A percentile compares a stretch with the other conserved stretches of the same genome.
Conservation (phyloP, 2,113 vertebrate genomes). For the Nesoenas mayeri region DNA sequence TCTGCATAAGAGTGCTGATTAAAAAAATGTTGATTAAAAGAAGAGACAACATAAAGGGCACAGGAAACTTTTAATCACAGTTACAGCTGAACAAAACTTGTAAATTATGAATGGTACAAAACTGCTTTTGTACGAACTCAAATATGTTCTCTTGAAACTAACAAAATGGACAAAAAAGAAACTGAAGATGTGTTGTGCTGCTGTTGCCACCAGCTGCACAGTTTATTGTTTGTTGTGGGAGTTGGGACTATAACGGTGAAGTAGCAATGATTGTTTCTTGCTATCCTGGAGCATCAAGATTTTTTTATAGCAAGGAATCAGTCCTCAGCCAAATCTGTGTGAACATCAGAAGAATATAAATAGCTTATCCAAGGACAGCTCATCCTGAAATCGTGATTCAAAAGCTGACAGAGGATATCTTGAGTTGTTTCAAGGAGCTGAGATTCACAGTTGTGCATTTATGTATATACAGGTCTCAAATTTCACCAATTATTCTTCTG, state of each 20-base stretch:
- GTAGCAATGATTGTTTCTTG: neutral
- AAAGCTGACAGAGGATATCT: neutral
- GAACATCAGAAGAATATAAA: neutral
- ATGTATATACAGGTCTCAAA: neutral
- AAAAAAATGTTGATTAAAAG: neutral
- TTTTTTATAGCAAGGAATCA: neutral
- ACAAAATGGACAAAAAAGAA: neutral
- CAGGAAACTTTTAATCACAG: neutral
- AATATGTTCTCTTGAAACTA: neutral
- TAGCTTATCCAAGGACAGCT: neutral
- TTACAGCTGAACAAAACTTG: neutral
- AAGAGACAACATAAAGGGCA: neutral
- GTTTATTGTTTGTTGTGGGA: slow-evolving; percentile 3
- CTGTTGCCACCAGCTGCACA: slow-evolving; percentile 14
- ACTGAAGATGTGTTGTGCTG: neutral
- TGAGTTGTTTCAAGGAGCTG: neutral
- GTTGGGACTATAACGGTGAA: neutral
- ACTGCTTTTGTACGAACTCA: neutral
- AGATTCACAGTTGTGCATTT: neutral
- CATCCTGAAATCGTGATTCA: neutral
- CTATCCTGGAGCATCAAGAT: neutral
- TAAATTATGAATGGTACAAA: neutral
- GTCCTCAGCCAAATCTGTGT: neutral
- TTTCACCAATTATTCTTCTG: neutral
- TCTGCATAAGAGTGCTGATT: neutral